Evolutionary conservation across 2,797 vertebrate genomes (phyloP), one percentile per base, ranked within the genome.

Genomic region (Anas flavirostris): DNA sequence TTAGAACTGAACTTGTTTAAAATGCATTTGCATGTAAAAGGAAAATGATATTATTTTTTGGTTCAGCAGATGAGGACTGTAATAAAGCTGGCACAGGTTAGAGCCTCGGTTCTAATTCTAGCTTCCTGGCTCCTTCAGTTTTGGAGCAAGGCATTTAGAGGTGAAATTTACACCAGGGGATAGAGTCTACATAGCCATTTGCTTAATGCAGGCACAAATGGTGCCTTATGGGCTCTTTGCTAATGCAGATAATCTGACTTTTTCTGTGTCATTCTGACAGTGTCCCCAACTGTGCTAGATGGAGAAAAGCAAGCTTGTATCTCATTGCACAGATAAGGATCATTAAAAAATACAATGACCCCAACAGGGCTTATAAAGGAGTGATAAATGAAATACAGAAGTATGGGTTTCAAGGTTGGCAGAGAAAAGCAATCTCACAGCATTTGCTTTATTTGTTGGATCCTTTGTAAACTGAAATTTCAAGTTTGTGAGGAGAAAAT

Each of bases 301-400:
- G 87, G 46, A 76, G 93, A 92, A 91, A 86, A 83, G 84, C 81
- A 75, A 75, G 59, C 82, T 89, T 66, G 85, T 88, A 95, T 95
- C 94, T 92, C 74, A 50, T 94, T 86, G 87, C 92, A 95, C 17
- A 76, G 92, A 95, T 96, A 96, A 88, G 77, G 80, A 95, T 86
- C 93, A 91, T 95, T 94, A 79, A 93, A 94, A 97, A 96, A 91
- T 67, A 94, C 95, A 95, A 88, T 92, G 50, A 93, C 73, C 76
- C 82, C 55, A 92, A 81, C 26, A 59, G 79, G 43, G 55, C 55
- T 94, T 87, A 83, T 69, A 94, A 89, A 88, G 35, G 39, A 83
- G 46, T 2, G 7, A 93, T 88, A 90, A 95, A 70, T 31, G 13
- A 86, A 93, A 85, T 43, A 81, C 69, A 88, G 56, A 90, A 82